Evolutionary conservation across 2,888 invertebrate genomes (phyloP).

Genomic region (Cheilosia grossa): DNA sequence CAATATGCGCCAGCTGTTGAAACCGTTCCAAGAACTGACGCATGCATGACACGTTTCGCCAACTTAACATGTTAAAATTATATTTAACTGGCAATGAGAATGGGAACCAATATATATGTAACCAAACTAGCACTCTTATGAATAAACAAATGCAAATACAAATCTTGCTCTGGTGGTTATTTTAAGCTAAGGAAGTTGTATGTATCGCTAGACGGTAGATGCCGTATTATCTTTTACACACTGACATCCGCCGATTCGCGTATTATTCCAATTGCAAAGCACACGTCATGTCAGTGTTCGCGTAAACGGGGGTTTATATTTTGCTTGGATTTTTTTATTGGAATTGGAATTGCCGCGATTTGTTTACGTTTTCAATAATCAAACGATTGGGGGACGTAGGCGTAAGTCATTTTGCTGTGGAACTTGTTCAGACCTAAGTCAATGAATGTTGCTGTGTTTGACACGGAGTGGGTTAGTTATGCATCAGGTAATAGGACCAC

Average conservation of each 20-base stretch:
- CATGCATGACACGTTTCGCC: constrained; percentile 29
- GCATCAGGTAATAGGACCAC: constrained; percentile 1
- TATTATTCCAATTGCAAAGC: background rate
- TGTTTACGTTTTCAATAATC: constrained; percentile 31
- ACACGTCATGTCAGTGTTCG: constrained; percentile 8
- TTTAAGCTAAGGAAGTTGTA: constrained; percentile 41
- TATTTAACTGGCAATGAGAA: constrained; percentile 2
- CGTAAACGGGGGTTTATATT: constrained; percentile 46
- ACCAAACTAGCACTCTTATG: constrained; percentile 19
- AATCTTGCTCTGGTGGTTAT: constrained; percentile 5
- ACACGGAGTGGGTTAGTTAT: background rate
- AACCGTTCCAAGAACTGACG: constrained; percentile 38
- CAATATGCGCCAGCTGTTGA: background rate
- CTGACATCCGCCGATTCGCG: background rate
- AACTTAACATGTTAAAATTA: constrained; percentile 3
- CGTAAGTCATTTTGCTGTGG: constrained; percentile 9
- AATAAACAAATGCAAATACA: constrained; percentile 24
- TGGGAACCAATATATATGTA: background rate
- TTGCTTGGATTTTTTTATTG: constrained; percentile 27
- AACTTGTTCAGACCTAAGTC: constrained; percentile 11
- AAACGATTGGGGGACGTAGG: constrained; percentile 7
- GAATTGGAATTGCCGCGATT: constrained; percentile 20
- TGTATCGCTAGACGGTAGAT: constrained; percentile 2
- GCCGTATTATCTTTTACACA: too few relatives aligned
- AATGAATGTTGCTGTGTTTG: background rate